phyloP scores from a whole-genome alignment of 2,888 invertebrate species.

The Chironomus riparius region DNA sequence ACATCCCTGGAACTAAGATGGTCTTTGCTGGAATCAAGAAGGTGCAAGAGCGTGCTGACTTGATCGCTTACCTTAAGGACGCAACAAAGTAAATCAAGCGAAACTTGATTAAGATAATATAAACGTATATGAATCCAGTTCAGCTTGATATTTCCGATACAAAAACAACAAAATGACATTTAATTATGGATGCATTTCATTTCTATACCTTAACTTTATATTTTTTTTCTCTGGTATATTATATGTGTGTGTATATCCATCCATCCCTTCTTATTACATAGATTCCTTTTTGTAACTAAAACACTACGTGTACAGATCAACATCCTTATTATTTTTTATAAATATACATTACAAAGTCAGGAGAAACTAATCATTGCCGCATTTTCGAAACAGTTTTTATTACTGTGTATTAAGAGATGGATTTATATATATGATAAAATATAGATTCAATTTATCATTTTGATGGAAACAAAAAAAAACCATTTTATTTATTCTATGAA shows the following conservation, averaged over 20 bases:
- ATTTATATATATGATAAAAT: not conserved
- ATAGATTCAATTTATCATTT: not conserved
- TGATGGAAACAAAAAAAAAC: not conserved
- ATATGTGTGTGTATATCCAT: not conserved
- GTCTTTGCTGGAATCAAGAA: conserved; percentile 98
- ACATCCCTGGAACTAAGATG: conserved; percentile 99
- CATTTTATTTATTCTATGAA: not conserved
- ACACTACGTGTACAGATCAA: too few species aligned
- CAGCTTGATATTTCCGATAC: not conserved
- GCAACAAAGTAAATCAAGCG: conserved; percentile 62
- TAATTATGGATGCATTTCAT: not conserved
- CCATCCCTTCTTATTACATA: not conserved
- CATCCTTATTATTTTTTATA: too few species aligned
- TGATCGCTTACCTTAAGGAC: conserved; percentile 85
- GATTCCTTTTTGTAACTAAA: not conserved
- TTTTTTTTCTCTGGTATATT: not conserved
- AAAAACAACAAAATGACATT: not conserved
- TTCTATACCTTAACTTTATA: not conserved
- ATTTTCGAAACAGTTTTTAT: too few species aligned
- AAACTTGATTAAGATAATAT: not conserved
- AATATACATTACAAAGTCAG: too few species aligned
- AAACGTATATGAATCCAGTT: not conserved
- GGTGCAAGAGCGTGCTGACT: conserved; percentile 81
- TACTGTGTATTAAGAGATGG: not conserved
- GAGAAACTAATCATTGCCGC: too few species aligned